Evolutionary conservation across 2,888 invertebrate genomes (phyloP).

Genomic region (Apodemia duryi): DNA sequence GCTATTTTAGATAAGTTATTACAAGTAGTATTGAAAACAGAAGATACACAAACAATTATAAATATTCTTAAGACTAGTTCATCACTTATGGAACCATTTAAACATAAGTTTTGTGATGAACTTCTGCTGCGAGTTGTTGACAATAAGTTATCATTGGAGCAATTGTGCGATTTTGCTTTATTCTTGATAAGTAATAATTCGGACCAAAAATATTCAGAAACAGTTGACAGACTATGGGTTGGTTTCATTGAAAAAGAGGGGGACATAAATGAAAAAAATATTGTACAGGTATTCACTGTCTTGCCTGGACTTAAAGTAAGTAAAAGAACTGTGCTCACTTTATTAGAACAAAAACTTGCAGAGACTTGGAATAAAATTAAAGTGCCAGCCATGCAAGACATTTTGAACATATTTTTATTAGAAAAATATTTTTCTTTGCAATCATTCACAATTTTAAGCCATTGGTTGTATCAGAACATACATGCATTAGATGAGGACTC

Average conservation of each 20-base stretch:
- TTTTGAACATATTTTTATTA: slow-evolving; percentile 59
- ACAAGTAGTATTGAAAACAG: slow-evolving; percentile 63
- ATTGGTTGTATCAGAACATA: slow-evolving; percentile 81
- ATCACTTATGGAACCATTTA: slow-evolving; percentile 59
- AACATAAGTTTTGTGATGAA: slow-evolving; percentile 80
- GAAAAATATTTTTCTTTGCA: slow-evolving; percentile 62
- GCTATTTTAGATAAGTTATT: slow-evolving; percentile 69
- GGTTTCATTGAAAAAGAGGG: slow-evolving; percentile 79
- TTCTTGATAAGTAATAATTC: slow-evolving; percentile 70
- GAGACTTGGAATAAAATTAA: slow-evolving; percentile 78
- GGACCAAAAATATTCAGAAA: slow-evolving; percentile 67
- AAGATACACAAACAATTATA: slow-evolving; percentile 68
- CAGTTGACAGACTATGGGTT: slow-evolving; percentile 83
- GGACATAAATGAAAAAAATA: slow-evolving; percentile 78
- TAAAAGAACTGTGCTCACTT: slow-evolving; percentile 74
- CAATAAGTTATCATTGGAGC: slow-evolving; percentile 75
- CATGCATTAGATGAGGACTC: slow-evolving; percentile 80
- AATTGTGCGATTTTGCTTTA: slow-evolving; percentile 80
- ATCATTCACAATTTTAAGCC: slow-evolving; percentile 57
- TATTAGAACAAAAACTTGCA: slow-evolving; percentile 79
- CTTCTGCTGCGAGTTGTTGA: slow-evolving; percentile 80
- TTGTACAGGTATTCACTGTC: slow-evolving; percentile 76
- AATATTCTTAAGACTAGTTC: slow-evolving; percentile 62
- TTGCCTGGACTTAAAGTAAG: slow-evolving; percentile 80
- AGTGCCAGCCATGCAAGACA: slow-evolving; percentile 64